These are phyloP conservation scores for Sus scrofa DNA, from an alignment of 2,113 vertebrate species.

Conservation along the genomic window DNA sequence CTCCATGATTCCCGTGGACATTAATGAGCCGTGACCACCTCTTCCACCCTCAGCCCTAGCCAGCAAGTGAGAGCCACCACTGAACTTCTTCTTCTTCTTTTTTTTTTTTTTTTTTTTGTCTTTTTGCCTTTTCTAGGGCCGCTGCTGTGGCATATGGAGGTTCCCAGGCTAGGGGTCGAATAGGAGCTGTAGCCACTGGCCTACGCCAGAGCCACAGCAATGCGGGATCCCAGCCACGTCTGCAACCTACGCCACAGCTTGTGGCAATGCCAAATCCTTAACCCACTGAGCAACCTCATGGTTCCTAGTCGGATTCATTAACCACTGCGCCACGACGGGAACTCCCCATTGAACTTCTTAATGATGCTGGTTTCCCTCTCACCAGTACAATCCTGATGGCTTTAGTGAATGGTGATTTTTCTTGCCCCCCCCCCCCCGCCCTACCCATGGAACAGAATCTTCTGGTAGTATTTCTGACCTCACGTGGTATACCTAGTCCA, in stretches of 20 bases:
- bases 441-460: background rate
- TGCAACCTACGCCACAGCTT: no score
- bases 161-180: no score
- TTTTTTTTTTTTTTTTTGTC: no score
- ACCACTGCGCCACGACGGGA: no score
- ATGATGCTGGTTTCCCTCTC: background rate
- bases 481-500: background rate
- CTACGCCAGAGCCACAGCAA: no score
- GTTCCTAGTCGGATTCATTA: no score
- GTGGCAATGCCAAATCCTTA: no score
- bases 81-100: conserved; percentile 27
- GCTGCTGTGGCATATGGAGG: no score
- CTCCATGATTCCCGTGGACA: background rate
- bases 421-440: background rate
- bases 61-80: background rate
- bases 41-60: background rate
- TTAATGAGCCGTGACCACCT: background rate
- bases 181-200: no score
- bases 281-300: no score
- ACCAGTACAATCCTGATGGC: background rate
- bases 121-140: no score
- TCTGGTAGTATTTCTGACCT: conserved; percentile 13
- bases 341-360: background rate
- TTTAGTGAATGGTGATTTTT: conserved; percentile 33
- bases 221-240: no score